A percentile compares a stretch with the other conserved stretches of the same genome.
phyloP scores from a whole-genome alignment of 2,888 invertebrate species.

The Mythimna ferrago region DNA sequence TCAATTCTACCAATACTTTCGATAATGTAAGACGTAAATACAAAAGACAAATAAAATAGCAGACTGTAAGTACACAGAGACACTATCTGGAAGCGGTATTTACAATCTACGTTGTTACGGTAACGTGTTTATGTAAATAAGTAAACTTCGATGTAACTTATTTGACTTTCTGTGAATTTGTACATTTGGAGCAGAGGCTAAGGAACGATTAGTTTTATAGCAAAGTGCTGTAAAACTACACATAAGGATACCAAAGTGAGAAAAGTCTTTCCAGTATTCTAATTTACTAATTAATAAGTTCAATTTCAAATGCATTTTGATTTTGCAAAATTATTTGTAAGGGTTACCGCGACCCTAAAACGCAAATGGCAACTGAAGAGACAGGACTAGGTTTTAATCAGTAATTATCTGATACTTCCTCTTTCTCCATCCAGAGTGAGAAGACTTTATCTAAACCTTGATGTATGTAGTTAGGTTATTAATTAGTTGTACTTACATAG shows the following conservation, averaged over 20 bases:
- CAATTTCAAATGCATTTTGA: neutral
- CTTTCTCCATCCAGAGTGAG: no score
- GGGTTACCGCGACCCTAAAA: no score
- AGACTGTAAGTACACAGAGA: slow-evolving; percentile 65
- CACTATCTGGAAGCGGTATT: slow-evolving; percentile 74
- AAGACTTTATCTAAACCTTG: no score
- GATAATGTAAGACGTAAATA: slow-evolving; percentile 55
- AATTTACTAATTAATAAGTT: slow-evolving; percentile 20
- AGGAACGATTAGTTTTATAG: slow-evolving; percentile 57
- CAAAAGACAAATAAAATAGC: slow-evolving; percentile 69
- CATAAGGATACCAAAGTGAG: slow-evolving; percentile 32
- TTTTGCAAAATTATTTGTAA: no score
- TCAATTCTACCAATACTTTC: slow-evolving; percentile 50
- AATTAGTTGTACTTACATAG: no score
- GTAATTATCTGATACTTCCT: no score
- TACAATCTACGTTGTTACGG: slow-evolving; percentile 75
- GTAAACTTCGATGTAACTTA: slow-evolving; percentile 80
- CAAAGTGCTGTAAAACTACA: slow-evolving; percentile 33
- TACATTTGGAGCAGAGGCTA: slow-evolving; percentile 69
- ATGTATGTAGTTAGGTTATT: no score
- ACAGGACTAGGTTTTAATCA: no score
- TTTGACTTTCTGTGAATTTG: slow-evolving; percentile 77
- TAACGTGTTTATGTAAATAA: slow-evolving; percentile 83
- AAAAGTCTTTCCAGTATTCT: slow-evolving; percentile 20
- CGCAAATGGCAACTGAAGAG: no score